phyloP scores from a whole-genome alignment of 2,888 invertebrate species.

The Ectemnius continuus region DNA sequence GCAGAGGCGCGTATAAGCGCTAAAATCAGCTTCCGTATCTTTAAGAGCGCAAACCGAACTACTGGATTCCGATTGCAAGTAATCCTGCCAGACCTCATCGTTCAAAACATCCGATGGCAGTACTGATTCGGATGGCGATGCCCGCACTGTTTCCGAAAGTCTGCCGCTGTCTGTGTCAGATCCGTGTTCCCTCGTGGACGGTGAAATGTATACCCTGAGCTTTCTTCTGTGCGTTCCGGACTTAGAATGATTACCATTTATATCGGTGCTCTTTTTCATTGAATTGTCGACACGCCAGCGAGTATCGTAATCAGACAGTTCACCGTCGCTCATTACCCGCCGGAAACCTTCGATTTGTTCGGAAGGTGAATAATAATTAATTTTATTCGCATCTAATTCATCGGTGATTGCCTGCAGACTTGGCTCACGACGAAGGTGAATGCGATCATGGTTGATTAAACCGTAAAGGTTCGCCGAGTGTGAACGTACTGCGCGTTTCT shows the following conservation, averaged over 20 bases:
- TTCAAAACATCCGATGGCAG: slow-evolving; percentile 31
- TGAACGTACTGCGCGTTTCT: slow-evolving; percentile 89
- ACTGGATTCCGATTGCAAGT: slow-evolving; percentile 38
- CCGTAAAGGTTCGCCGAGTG: slow-evolving; percentile 91
- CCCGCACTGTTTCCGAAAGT: slow-evolving; percentile 11
- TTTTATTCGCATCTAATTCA: slow-evolving; percentile 23
- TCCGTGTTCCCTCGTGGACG: slow-evolving; percentile 30
- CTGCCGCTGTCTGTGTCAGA: slow-evolving; percentile 23
- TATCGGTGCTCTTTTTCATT: slow-evolving; percentile 51
- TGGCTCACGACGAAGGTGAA: slow-evolving; percentile 40
- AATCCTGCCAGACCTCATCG: slow-evolving; percentile 43
- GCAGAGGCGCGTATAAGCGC: slow-evolving; percentile 69
- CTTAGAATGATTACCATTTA: slow-evolving; percentile 66
- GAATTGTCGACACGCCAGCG: slow-evolving; percentile 33
- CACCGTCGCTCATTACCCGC: slow-evolving; percentile 48
- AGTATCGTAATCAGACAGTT: slow-evolving; percentile 48
- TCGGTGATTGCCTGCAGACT: slow-evolving; percentile 38
- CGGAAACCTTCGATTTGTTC: slow-evolving; percentile 35
- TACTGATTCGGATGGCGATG: slow-evolving; percentile 25
- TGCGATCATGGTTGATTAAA: slow-evolving; percentile 81
- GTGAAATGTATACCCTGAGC: slow-evolving; percentile 60
- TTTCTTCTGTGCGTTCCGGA: slow-evolving; percentile 47
- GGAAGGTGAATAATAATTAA: slow-evolving; percentile 17
- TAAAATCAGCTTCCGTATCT: slow-evolving; percentile 66
- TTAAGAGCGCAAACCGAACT: slow-evolving; percentile 27